Conservation (phyloP, 2,888 invertebrate genomes). For the Unio delphinus region DNA sequence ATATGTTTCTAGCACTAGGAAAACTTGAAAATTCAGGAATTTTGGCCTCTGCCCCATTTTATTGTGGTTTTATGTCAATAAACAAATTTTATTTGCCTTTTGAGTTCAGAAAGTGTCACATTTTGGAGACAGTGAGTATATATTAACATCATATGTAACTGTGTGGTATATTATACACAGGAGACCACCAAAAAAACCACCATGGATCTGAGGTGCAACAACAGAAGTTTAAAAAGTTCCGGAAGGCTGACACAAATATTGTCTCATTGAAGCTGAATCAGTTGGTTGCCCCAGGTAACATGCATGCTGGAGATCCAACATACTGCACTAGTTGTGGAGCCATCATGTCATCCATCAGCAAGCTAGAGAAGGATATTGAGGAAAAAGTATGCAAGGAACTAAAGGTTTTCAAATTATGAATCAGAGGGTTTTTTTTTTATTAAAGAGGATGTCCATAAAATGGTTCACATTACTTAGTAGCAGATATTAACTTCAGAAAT, state of each 20-base stretch:
- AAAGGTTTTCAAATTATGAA: not conserved
- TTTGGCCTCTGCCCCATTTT: too few relatives aligned
- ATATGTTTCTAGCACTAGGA: too few relatives aligned
- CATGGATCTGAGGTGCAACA: not conserved
- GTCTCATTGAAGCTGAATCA: slow-evolving; percentile 61
- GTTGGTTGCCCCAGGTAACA: slow-evolving; percentile 59
- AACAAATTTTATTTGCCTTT: too few relatives aligned
- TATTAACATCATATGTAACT: too few relatives aligned
- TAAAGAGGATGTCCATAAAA: not conserved
- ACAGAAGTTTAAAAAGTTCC: slow-evolving; percentile 33
- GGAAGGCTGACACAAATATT: slow-evolving; percentile 66
- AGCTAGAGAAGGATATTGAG: slow-evolving; percentile 35
- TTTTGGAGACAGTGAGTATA: too few relatives aligned
- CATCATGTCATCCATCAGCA: slow-evolving; percentile 63
- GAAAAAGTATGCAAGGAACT: slow-evolving; percentile 38
- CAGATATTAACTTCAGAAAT: too few relatives aligned
- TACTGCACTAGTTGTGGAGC: slow-evolving; percentile 59
- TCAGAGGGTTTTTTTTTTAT: not conserved
- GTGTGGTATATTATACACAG: too few relatives aligned
- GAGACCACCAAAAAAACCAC: too few relatives aligned
- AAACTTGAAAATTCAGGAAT: too few relatives aligned
- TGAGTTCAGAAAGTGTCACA: too few relatives aligned
- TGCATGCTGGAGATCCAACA: slow-evolving; percentile 68
- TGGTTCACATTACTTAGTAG: not conserved
- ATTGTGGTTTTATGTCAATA: too few relatives aligned